phyloP scores from a whole-genome alignment of 1,140 invertebrate species.

The Mactra quadrangularis region DNA sequence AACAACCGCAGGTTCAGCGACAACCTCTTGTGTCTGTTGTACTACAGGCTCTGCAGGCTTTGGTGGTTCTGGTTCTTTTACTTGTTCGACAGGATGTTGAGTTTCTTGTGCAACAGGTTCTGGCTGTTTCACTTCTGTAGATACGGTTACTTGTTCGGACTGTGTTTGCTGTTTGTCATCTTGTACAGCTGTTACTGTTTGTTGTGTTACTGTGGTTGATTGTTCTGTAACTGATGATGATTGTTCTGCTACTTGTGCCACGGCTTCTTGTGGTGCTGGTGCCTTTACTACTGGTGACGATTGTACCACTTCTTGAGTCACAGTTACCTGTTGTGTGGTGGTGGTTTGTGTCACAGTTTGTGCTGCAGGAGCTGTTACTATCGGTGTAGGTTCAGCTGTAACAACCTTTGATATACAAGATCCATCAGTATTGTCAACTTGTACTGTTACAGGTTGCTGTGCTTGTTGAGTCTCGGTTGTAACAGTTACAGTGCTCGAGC shows the following conservation, averaged over 20 bases:
- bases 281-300: background rate
- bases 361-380: no score
- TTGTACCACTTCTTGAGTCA: background rate
- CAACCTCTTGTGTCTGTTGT: no score
- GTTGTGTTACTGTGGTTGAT: background rate
- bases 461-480: background rate
- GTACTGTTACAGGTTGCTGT: background rate
- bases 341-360: background rate
- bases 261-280: background rate
- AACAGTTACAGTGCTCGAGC: background rate
- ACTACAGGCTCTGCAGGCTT: no score
- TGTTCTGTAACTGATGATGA: background rate
- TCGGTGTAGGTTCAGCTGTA: no score
- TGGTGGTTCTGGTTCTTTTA: background rate
- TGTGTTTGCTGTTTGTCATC: background rate
- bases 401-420: background rate
- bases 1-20: no score
- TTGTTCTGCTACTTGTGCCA: background rate
- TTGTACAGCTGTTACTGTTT: background rate
- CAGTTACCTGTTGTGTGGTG: background rate
- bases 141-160: background rate
- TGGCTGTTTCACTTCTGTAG: background rate
- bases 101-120: background rate
- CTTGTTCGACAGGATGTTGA: background rate
- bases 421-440: background rate